phyloP scores from a whole-genome alignment of 1,140 invertebrate species.

The Lepidurus packardi region DNA sequence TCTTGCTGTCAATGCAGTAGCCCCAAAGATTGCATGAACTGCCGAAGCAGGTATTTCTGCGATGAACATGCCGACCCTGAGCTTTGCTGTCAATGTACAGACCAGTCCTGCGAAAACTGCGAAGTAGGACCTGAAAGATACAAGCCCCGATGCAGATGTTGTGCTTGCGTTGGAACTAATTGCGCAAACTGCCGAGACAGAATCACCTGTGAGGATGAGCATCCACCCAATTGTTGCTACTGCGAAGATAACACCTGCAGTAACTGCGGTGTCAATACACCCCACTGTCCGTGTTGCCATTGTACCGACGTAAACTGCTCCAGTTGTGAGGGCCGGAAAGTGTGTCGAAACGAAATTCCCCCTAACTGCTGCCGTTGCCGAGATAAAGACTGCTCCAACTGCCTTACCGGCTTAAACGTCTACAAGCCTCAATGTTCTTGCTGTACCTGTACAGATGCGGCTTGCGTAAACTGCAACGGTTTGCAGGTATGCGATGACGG shows the following conservation, averaged over 20 bases:
- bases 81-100: neutral
- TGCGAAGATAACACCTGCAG: neutral
- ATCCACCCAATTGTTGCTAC: neutral
- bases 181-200: neutral
- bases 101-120: neutral
- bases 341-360: neutral
- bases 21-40: neutral
- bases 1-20: conserved; percentile 1
- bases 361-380: neutral
- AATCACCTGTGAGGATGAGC: neutral
- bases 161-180: neutral
- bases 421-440: neutral
- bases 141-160: neutral
- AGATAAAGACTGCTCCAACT: neutral
- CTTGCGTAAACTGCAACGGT: neutral
- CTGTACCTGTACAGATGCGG: neutral
- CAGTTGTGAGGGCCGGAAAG: neutral
- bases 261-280: neutral
- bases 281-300: neutral
- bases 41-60: neutral
- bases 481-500: conserved; percentile 1
- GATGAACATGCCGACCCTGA: neutral
- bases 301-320: neutral
- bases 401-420: neutral
- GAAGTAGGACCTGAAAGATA: neutral